phyloP scores from a whole-genome alignment of 1,140 invertebrate species.

The Holcopasites calliopsidis region DNA sequence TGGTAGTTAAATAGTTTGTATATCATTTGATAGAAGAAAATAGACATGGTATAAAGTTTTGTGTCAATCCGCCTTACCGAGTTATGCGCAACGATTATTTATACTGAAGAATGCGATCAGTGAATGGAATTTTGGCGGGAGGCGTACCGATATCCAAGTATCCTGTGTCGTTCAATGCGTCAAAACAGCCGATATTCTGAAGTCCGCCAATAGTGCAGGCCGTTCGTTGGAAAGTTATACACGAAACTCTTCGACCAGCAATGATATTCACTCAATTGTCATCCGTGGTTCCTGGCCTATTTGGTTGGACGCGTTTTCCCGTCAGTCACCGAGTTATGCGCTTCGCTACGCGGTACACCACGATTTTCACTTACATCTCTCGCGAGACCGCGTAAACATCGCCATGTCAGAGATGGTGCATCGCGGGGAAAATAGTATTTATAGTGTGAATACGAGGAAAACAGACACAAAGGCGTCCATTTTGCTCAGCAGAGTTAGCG shows the following conservation, averaged over 20 bases:
- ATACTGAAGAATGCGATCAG: constrained; percentile 58
- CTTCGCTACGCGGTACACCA: constrained; percentile 41
- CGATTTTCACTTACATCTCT: constrained; percentile 61
- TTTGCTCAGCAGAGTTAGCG: constrained; percentile 77
- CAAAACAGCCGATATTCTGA: constrained; percentile 2
- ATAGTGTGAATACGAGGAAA: constrained; percentile 76
- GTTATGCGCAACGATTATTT: constrained; percentile 63
- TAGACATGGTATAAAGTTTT: constrained; percentile 23
- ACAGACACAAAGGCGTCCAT: constrained; percentile 81
- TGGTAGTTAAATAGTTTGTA: not conserved
- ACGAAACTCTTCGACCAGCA: constrained; percentile 46
- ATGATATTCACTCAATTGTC: constrained; percentile 74
- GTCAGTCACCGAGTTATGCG: constrained; percentile 44
- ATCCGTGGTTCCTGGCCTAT: constrained; percentile 77
- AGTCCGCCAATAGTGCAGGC: constrained; percentile 3
- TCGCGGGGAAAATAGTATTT: constrained; percentile 72
- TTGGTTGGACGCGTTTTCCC: constrained; percentile 71
- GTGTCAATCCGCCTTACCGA: constrained; percentile 63
- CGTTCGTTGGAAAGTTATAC: constrained; percentile 13
- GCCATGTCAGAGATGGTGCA: constrained; percentile 64
- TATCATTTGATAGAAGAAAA: not conserved
- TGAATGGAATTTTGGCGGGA: constrained; percentile 64
- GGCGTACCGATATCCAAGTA: constrained; percentile 39
- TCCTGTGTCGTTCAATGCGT: not conserved
- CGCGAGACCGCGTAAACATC: constrained; percentile 66